These are phyloP conservation scores for Pampus argenteus DNA, from an alignment of 2,797 vertebrate species.

Conservation along the genomic window DNA sequence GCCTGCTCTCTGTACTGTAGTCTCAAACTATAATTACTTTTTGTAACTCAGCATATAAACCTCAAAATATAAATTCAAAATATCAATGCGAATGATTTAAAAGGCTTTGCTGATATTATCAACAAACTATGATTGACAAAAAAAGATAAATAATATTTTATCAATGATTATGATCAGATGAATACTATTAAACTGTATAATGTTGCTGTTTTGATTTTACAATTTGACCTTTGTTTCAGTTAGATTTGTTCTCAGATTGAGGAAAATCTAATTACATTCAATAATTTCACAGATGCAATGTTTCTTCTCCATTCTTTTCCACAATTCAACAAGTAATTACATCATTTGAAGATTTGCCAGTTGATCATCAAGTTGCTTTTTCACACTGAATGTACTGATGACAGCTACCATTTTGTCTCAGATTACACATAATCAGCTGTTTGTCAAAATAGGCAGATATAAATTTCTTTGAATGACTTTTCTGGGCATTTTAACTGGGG, in stretches of 20 bases:
- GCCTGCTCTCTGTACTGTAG: conserved; percentile 26
- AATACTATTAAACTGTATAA: background rate
- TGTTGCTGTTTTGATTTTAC: background rate
- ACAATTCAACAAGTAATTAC: conserved; percentile 5
- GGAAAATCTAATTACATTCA: background rate
- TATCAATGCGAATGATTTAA: no score
- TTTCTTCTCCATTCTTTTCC: background rate
- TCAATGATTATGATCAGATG: background rate
- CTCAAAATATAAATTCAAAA: conserved; percentile 41
- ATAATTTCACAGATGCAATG: conserved; percentile 3
- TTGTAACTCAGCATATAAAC: conserved; percentile 41
- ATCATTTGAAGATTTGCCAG: background rate
- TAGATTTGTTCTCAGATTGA: background rate
- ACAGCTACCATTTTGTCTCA: conserved; percentile 10
- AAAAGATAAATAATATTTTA: background rate
- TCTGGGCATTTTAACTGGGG: conserved; percentile 3
- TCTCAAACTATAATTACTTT: conserved; percentile 45
- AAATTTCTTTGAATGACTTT: background rate
- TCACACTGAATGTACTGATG: background rate
- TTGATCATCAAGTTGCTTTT: background rate
- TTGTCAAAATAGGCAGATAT: background rate
- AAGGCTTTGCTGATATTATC: conserved; percentile 6
- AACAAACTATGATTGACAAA: conserved; percentile 3
- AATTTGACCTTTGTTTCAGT: background rate
- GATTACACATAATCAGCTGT: conserved; percentile 24